Evolutionary conservation across 2,797 vertebrate species (phyloP), one percentile per base, ranked within the genome.

Genomic region (Pagetopsis macropterus): DNA sequence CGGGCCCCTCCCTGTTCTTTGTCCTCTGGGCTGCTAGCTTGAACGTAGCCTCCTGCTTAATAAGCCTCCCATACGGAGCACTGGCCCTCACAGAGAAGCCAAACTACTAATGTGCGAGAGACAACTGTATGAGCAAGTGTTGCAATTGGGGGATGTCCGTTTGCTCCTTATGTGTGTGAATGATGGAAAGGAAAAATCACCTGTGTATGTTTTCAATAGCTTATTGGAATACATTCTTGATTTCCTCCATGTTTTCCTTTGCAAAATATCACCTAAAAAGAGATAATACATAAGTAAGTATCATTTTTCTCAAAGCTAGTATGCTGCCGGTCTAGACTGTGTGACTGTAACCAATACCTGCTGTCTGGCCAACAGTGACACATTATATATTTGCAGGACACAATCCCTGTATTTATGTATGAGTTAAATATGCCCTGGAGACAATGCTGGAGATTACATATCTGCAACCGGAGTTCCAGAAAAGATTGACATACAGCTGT

Each of bases 321-420:
- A 27, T 27, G 70, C 70, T 64, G 65, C 69, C 87, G 74, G 93
- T 94, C 93, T 93, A 93, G 94, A 93, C 94, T 78, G 84, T 65
- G 64, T 75, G 87, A 85, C 83, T 90, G 92, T 90, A 94, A 94
- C 89, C 82, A 89, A 94, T 91, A 91, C 90, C 79, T 85, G 81
- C 89, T 70, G 90, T 92, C 92, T 92, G 93, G 91, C 83, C 72
- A 85, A 83, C 79, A 79, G 92, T 93, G 93, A 93, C 89, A 93
- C 90, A 83, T 92, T 87, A 91, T 94, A 92, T 94, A 94, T 94
- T 91, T 94, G 71, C 82, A 85, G 82, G 83, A 94, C 93, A 94
- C 94, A 94, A 94, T 94, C 92, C 82, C 84, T 91, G 91, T 95
- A 93, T 95, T 94, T 94, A 93, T 94, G 89, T 91, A 86, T 62